These are phyloP conservation scores for Colistium nudipinnis DNA, from an alignment of 2,113 vertebrate species.

Conservation along the genomic window DNA sequence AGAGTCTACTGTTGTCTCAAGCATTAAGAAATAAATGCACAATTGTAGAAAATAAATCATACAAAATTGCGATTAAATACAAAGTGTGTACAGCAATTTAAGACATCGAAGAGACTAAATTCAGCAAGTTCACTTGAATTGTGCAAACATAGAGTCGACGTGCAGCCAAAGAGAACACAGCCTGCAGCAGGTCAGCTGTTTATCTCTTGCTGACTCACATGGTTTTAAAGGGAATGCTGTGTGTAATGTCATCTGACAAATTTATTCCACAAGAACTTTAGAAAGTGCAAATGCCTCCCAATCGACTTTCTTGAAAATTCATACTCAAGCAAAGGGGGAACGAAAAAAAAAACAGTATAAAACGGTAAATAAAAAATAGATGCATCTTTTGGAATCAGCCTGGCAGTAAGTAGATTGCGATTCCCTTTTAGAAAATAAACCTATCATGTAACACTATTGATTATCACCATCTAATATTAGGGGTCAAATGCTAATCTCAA, in stretches of 20 bases:
- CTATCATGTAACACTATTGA: neutral
- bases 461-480: neutral
- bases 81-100: conserved; percentile 58
- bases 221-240: conserved; percentile 58
- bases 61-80: conserved; percentile 35
- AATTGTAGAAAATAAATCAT: conserved; percentile 28
- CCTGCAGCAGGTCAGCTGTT: conserved; percentile 11
- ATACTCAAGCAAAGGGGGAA: neutral
- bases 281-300: conserved; percentile 69
- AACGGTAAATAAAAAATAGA: no score
- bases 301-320: conserved; percentile 12
- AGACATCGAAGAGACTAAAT: conserved; percentile 36
- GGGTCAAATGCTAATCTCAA: neutral
- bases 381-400: conserved; percentile 2
- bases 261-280: conserved; percentile 29
- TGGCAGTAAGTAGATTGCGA: conserved; percentile 31
- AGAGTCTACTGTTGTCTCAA: conserved; percentile 28
- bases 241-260: conserved; percentile 34
- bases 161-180: conserved; percentile 11
- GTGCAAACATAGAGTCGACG: conserved; percentile 62
- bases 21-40: conserved; percentile 7
- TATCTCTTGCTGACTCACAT: conserved; percentile 16
- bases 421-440: conserved; percentile 6
- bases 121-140: conserved; percentile 40
- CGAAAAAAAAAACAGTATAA: conserved; percentile 2